Base-by-base conservation (phyloP, 2,888 invertebrate genomes). In the Harpalus rufipes region DNA sequence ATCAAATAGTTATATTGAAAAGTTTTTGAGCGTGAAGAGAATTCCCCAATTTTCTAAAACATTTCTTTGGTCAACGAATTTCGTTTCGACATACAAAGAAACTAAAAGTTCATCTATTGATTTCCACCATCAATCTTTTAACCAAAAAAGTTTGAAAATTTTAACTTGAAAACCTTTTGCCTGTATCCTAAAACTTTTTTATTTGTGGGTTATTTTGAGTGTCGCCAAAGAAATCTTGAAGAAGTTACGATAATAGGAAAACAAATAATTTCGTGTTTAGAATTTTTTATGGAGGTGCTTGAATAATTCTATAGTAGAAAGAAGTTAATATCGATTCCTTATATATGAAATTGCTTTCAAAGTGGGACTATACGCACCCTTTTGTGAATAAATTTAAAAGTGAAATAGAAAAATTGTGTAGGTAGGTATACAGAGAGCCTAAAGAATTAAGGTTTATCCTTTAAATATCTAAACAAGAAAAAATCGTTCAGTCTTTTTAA, bases 31-130 rank as follows among this genome's bases (percentile, higher is more conserved):
- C 39, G 68, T 68, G n/a, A 68, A 68, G 18, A 68, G 39, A 68
- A 68, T 39, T 39, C 14, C 68, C n/a, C 68, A 68, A 39, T 68
- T 68, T 68, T 39, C 39, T 39, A 68, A 68, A 25, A 63, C 63
- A 63, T 63, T 68, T 68, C 68, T 39, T 68, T 63, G 32, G 32
- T 7, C 63, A 25, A 12, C 21, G 63, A 63, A 63, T 68, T 68
- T 68, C 39, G 25, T 68, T 32, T 68, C 14, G 14, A 68, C 68
- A 68, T 68, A 68, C 68, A 68, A 68, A 68, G 68, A 68, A 68
- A 68, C 68, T 68, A 68, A 68, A 68, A 68, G 68, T 68, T 68
- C 14, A 14, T 68, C 39, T 68, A 68, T 68, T 39, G 68, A 68
- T 68, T 39, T 25, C 39, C 68, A 8, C 39, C 68, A 68, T 68